Percentiles rank a stretch among this genome's conserved stretches.
phyloP scores from a whole-genome alignment of 2,888 invertebrate species.

The Acanthopleura granulata region DNA sequence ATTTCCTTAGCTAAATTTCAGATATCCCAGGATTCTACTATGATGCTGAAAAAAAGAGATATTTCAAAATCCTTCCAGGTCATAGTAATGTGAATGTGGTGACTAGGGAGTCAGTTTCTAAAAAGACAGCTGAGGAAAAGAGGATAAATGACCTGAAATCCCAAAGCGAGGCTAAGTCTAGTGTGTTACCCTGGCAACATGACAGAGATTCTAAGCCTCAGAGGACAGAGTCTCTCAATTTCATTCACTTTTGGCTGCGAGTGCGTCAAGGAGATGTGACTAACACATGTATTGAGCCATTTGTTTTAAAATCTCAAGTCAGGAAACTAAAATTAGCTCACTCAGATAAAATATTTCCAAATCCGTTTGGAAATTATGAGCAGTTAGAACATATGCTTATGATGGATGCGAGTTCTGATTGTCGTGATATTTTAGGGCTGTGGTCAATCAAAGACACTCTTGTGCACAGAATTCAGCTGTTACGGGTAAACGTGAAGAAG shows the following conservation, averaged over 20 bases:
- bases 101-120: constrained; percentile 50
- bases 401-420: constrained; percentile 40
- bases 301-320: constrained; percentile 19
- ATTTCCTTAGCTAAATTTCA: constrained; percentile 32
- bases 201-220: not conserved
- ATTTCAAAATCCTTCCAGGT: constrained; percentile 60
- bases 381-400: constrained; percentile 47
- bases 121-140: constrained; percentile 44
- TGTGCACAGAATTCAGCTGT: constrained; percentile 51
- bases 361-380: constrained; percentile 29
- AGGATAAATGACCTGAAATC: constrained; percentile 39
- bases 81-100: constrained; percentile 40
- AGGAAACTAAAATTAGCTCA: constrained; percentile 23
- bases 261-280: constrained; percentile 22
- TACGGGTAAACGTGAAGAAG: constrained; percentile 28
- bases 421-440: constrained; percentile 47
- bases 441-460: constrained; percentile 52
- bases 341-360: constrained; percentile 21
- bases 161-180: not conserved
- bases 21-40: constrained; percentile 65
- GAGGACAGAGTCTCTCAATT: not conserved
- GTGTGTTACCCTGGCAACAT: not conserved
- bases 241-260: constrained; percentile 21
- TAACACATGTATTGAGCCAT: constrained; percentile 4
- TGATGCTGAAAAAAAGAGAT: constrained; percentile 59